phyloP scores from a whole-genome alignment of 2,888 invertebrate species.

The Acanthosepion esculentum region DNA sequence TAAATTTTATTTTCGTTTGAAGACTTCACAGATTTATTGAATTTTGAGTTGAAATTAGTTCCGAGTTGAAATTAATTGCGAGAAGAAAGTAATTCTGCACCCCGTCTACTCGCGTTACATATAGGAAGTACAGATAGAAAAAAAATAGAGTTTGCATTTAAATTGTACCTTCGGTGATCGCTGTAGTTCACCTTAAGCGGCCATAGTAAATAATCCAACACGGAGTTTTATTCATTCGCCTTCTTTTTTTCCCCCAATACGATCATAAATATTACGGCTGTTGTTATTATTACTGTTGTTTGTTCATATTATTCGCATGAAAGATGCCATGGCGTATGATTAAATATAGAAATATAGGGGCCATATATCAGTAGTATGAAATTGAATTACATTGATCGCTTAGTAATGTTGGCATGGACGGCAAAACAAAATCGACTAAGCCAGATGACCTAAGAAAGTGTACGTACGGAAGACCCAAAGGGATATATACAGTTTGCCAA shows the following conservation, averaged over 20 bases:
- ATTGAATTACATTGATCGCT: constrained; percentile 33
- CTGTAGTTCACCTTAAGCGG: too few relatives aligned
- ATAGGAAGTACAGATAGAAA: too few relatives aligned
- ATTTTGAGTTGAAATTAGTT: too few relatives aligned
- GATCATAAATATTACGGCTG: background rate
- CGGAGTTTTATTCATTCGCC: too few relatives aligned
- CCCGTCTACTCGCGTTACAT: too few relatives aligned
- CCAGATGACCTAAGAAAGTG: background rate
- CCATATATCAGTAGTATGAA: background rate
- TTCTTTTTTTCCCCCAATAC: background rate
- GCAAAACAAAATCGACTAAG: background rate
- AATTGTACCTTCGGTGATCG: too few relatives aligned
- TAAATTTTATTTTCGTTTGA: too few relatives aligned
- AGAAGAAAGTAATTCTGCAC: too few relatives aligned
- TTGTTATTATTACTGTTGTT: background rate
- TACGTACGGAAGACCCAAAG: background rate
- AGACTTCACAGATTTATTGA: too few relatives aligned
- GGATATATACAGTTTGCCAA: background rate
- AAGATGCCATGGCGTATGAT: background rate
- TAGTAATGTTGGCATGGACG: background rate
- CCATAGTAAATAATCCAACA: too few relatives aligned
- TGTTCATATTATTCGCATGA: background rate
- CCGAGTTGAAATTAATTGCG: too few relatives aligned
- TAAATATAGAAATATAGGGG: background rate
- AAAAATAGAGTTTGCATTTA: too few relatives aligned